Percentiles rank a stretch among this genome's conserved stretches.
These are phyloP conservation scores for Laupala kohalensis DNA, from an alignment of 1,140 invertebrate genomes.

Conservation along the genomic window DNA sequence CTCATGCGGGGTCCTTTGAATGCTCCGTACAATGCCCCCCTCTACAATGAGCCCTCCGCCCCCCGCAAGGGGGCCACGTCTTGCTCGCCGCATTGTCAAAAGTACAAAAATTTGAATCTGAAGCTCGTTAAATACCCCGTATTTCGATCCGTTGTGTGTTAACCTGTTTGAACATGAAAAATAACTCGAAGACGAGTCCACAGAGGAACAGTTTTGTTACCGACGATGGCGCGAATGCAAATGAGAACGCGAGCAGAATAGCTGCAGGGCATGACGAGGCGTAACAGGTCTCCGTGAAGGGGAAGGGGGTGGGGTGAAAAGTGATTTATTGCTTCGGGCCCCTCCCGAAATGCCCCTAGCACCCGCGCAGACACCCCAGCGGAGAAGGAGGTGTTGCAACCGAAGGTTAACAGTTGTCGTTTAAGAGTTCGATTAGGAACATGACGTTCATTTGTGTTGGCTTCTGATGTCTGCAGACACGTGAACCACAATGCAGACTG, in stretches of 20 bases:
- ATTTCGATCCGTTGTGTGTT: background rate
- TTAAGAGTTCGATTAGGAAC: too few species aligned
- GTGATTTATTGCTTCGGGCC: background rate
- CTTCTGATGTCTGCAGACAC: too few species aligned
- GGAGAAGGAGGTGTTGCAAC: background rate
- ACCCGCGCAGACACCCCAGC: too few species aligned
- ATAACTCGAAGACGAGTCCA: background rate
- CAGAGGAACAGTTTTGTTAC: background rate
- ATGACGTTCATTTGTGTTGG: too few species aligned
- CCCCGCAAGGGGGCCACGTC: background rate
- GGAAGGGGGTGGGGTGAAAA: background rate
- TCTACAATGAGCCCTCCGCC: too few species aligned
- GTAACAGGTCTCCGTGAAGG: background rate
- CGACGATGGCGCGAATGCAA: background rate
- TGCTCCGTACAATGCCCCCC: background rate
- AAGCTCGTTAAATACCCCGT: background rate
- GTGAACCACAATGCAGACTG: too few species aligned
- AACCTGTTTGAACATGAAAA: background rate
- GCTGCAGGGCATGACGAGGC: background rate
- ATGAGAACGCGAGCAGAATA: background rate
- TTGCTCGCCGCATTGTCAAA: background rate
- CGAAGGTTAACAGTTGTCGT: background rate
- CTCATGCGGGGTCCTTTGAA: background rate
- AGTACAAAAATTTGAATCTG: background rate
- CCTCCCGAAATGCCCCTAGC: background rate